phyloP scores from a whole-genome alignment of 2,888 invertebrate genomes.

The Pilophorus perplexus region DNA sequence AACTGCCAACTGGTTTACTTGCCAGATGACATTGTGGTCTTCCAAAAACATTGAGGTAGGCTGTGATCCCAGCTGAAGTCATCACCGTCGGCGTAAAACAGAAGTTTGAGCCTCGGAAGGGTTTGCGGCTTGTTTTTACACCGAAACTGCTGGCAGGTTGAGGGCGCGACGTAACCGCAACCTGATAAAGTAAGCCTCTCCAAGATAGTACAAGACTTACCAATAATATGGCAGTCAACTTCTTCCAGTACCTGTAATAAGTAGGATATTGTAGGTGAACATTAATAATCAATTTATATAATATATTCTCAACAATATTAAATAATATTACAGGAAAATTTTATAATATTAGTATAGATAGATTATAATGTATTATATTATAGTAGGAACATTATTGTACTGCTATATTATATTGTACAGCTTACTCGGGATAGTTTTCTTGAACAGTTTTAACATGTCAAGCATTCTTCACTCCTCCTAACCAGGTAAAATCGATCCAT shows the following conservation, averaged over 20 bases:
- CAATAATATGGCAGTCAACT: conserved; percentile 50
- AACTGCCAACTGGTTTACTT: too few relatives aligned
- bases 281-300: too few relatives aligned
- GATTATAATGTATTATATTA: too few relatives aligned
- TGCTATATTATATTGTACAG: background rate
- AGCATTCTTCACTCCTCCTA: too few relatives aligned
- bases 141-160: conserved; percentile 38
- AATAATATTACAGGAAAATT: too few relatives aligned
- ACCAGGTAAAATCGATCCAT: too few relatives aligned
- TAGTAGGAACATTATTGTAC: too few relatives aligned
- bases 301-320: too few relatives aligned
- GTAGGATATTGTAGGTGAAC: too few relatives aligned
- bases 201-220: conserved; percentile 48
- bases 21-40: conserved; percentile 47
- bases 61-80: conserved; percentile 51
- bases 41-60: conserved; percentile 51
- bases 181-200: conserved; percentile 50
- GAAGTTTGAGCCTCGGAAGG: conserved; percentile 46
- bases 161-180: conserved; percentile 48
- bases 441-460: too few relatives aligned
- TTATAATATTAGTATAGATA: too few relatives aligned
- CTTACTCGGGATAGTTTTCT: too few relatives aligned
- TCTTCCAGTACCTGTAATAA: conserved; percentile 50
- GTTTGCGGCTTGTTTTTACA: conserved; percentile 29
- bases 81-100: conserved; percentile 51